Evolutionary conservation across 2,888 invertebrate species (phyloP), one percentile per base, ranked within the genome.

Genomic region (Agrotis ipsilon): DNA sequence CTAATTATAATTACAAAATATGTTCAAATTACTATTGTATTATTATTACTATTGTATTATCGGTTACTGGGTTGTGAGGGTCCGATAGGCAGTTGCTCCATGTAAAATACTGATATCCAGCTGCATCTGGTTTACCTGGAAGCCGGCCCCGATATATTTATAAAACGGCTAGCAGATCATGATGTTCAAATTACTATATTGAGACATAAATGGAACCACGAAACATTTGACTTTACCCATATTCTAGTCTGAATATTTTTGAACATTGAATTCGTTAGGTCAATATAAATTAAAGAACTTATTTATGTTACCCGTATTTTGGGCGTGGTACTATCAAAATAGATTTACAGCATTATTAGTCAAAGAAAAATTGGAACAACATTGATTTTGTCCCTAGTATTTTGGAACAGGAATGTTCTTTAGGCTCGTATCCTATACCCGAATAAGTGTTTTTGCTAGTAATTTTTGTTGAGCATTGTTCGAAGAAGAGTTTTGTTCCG

Each of bases 241-340:
- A n/a, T n/a, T 46, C 13, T n/a, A 39, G 39, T 39, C 39, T 39
- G 2, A 1, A 11, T 39, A 69, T 69, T 69, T 52, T 69, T 14
- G 14, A 3, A n/a, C 48, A 13, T 4, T 66, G 11, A 64, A 32
- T 16, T 2, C 11, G 21, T n/a, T 3, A n/a, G 2, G 5, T 3
- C 3, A 24, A 24, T 24, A 32, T 32, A 1, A 3, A 7, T n/a
- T 3, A 2, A 45, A 58, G n/a, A 16, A 13, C n/a, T 7, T n/a
- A 0, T 43, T 39, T 66, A 49, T 68, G 32, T 14, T 18, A 3
- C 14, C 14, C 1, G 13, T 6, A 11, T 32, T 54, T n/a, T 46
- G 14, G 1, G 1, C 19, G 18, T n/a, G 18, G 1, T 43, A 21
- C 27, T 72, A 7, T 9, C 11, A 43, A 24, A 21, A n/a, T 11